Conservation (phyloP, 2,797 vertebrate genomes). For the Ara ararauna region DNA sequence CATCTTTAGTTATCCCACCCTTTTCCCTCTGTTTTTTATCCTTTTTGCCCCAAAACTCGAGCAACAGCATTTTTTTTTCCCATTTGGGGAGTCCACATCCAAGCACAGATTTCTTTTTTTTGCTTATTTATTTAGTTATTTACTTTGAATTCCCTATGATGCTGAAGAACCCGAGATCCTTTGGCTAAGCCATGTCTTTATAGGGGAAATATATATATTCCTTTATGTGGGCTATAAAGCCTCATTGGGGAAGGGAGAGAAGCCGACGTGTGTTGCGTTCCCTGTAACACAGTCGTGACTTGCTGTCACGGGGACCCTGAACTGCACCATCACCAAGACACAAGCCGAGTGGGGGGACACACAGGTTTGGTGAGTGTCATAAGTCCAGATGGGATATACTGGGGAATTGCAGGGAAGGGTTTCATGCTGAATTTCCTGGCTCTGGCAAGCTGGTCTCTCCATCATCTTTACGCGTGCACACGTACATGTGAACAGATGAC, state of each 20-base stretch:
- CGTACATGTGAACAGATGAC: conserved; percentile 55
- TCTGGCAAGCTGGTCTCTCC: neutral
- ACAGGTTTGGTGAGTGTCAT: neutral
- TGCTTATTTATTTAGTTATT: fast-evolving
- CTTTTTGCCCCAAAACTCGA: neutral
- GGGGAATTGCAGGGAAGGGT: neutral
- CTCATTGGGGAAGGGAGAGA: neutral
- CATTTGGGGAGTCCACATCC: fast-evolving
- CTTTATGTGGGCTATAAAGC: conserved; percentile 54
- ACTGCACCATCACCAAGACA: fast-evolving
- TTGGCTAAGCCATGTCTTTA: neutral
- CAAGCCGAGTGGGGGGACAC: fast-evolving
- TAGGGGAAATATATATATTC: conserved; percentile 56
- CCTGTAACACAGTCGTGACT: fast-evolving
- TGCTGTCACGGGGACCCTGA: neutral
- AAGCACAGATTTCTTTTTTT: neutral
- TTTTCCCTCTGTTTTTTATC: fast-evolving
- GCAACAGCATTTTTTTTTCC: fast-evolving
- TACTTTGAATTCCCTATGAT: neutral
- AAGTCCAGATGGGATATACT: fast-evolving
- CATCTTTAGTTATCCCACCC: neutral
- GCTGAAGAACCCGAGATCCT: neutral
- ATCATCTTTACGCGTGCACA: conserved; percentile 43
- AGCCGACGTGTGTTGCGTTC: fast-evolving
- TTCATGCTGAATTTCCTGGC: neutral